A percentile compares a stretch with the other conserved stretches of the same genome.
phyloP scores from a whole-genome alignment of 2,797 vertebrate genomes.

The Myotis daubentonii region DNA sequence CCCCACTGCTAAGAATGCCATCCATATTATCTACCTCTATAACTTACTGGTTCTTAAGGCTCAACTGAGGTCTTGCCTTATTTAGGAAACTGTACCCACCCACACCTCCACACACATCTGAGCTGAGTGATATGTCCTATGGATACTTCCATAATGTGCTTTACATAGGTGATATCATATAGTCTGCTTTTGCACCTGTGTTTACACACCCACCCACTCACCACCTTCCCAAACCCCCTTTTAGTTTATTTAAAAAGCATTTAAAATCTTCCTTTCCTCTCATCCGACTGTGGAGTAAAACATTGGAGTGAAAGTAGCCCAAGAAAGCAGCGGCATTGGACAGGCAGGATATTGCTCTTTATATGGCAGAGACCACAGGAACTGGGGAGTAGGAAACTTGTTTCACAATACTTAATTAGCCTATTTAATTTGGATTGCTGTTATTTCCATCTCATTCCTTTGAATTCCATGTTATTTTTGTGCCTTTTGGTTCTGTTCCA shows the following conservation, averaged over 20 bases:
- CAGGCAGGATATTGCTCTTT: neutral
- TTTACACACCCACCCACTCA: neutral
- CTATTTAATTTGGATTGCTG: constrained; percentile 37
- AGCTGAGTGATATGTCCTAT: neutral
- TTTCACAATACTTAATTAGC: neutral
- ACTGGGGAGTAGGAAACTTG: neutral
- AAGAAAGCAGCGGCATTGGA: neutral
- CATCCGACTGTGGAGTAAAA: neutral
- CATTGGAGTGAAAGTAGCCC: neutral
- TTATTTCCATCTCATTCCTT: constrained; percentile 14
- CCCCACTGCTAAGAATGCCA: neutral
- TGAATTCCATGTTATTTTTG: constrained; percentile 52
- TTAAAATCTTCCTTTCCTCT: neutral
- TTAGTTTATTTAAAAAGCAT: constrained; percentile 19
- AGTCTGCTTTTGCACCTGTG: neutral
- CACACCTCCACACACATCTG: neutral
- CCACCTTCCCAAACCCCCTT: neutral
- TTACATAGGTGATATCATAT: neutral
- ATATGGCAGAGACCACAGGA: neutral
- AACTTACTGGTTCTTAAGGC: neutral
- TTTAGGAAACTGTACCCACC: neutral
- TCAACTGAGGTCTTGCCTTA: neutral
- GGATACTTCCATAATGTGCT: neutral
- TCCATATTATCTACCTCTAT: neutral
- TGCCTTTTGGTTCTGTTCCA: constrained; percentile 32